phyloP scores from a whole-genome alignment of 2,888 invertebrate species.

The Uropetala carovei region DNA sequence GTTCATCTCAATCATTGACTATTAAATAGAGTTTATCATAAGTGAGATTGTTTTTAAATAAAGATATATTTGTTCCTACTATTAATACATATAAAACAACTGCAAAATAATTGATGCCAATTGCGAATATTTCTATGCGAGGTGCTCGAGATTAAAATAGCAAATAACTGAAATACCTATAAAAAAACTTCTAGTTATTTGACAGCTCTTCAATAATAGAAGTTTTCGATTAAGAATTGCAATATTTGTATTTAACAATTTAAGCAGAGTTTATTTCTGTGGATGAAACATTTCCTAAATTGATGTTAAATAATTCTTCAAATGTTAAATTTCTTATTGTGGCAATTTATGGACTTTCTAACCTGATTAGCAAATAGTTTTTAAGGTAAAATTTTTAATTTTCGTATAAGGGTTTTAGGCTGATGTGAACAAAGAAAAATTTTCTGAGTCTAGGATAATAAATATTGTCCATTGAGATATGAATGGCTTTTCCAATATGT shows the following conservation, averaged over 20 bases:
- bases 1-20: slow-evolving; percentile 38
- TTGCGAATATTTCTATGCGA: slow-evolving; percentile 7
- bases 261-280: neutral
- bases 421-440: neutral
- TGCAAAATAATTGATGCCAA: neutral
- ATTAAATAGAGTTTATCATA: slow-evolving; percentile 27
- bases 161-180: neutral
- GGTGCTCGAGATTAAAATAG: slow-evolving; percentile 24
- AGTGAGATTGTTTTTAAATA: neutral
- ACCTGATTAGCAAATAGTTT: neutral
- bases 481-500: neutral
- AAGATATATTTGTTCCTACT: neutral
- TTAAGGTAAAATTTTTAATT: neutral
- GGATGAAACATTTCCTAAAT: neutral
- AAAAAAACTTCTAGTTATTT: neutral
- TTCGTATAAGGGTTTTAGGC: neutral
- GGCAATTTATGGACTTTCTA: neutral
- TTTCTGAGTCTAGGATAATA: neutral
- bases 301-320: neutral
- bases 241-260: neutral
- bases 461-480: neutral
- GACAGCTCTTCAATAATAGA: neutral
- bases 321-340: neutral
- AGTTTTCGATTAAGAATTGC: neutral
- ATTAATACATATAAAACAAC: neutral